Percentiles rank a stretch among this genome's conserved stretches.
Evolutionary conservation across 1,140 invertebrate genomes (phyloP).

Genomic region (Drosophila sucinea): DNA sequence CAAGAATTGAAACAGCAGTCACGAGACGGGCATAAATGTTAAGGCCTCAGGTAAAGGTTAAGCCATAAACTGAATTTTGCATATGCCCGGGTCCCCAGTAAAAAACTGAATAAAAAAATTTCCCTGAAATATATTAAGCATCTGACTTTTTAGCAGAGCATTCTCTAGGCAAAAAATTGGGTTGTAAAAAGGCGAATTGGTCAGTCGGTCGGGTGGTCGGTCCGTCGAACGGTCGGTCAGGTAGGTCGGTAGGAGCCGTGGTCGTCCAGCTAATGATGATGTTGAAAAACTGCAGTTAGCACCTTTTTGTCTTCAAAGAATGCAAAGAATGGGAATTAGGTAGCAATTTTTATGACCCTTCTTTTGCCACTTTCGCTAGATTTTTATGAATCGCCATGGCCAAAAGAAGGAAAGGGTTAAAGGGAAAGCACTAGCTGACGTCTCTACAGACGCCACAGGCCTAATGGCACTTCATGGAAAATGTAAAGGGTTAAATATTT

Average conservation of each 20-base stretch:
- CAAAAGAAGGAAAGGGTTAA: slow-evolving; percentile 47
- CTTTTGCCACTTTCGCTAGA: slow-evolving; percentile 59
- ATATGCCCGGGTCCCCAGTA: slow-evolving; percentile 36
- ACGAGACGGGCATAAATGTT: slow-evolving; percentile 17
- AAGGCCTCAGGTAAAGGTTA: slow-evolving; percentile 26
- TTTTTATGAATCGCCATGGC: slow-evolving; percentile 63
- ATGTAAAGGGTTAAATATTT: slow-evolving; percentile 64
- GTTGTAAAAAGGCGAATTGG: slow-evolving; percentile 40
- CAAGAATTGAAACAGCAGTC: slow-evolving; percentile 74
- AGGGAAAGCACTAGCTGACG: slow-evolving; percentile 27
- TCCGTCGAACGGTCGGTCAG: background rate
- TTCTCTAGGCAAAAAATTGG: background rate
- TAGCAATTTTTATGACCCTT: slow-evolving; percentile 50
- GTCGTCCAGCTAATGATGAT: slow-evolving; percentile 52
- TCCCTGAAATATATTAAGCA: slow-evolving; percentile 44
- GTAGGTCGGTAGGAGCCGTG: slow-evolving; percentile 9
- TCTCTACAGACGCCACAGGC: slow-evolving; percentile 65
- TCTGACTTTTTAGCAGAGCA: slow-evolving; percentile 71
- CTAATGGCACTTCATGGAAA: slow-evolving; percentile 66
- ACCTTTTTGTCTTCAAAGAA: slow-evolving; percentile 81
- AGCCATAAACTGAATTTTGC: slow-evolving; percentile 8
- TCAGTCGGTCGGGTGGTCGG: background rate
- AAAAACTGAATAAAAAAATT: slow-evolving; percentile 57
- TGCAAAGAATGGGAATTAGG: slow-evolving; percentile 38
- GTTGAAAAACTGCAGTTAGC: slow-evolving; percentile 61